Base-by-base conservation (phyloP, 2,797 vertebrate species). In the Parambassis ranga region DNA sequence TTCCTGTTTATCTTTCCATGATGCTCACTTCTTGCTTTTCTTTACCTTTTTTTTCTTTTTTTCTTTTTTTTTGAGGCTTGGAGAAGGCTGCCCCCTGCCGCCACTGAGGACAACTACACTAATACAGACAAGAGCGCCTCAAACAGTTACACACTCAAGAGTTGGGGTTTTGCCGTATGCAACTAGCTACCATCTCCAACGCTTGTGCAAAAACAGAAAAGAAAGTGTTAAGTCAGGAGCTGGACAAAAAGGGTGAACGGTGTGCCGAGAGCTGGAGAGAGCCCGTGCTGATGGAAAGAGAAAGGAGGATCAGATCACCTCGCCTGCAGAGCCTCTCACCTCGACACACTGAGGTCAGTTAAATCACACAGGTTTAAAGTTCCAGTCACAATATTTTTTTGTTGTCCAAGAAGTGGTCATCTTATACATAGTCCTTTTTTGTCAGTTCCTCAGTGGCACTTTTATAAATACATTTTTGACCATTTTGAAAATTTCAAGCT, bases 321-420 rank as follows among this genome's bases (percentile, higher is more conserved):
- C 60, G 66, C 75, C 84, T 79, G 36, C 73, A 71, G 69, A 85
- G 68, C 70, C 82, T 80, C 77, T 66, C 60, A 55, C 58, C 83
- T 84, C 79, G 75, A 85, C 88, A 87, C 87, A 87, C 82, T 90
- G 89, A 92, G 90, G 90, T 92, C 89, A 92, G 86, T 89, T 79
- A 86, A 83, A 81, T 87, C 77, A 87, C 87, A 77, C 84, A 85
- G 70, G 83, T 86, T 81, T 72, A 77, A 80, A 88, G 74, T 85
- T 85, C 82, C 82, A 84, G 83, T 87, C 77, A 82, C 79, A 73
- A 83, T 79, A 47, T 51, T 53, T 79, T 44, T 59, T 66, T 68
- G 60, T 58, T 73, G 67, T 87, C 50, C 43, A 60, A 65, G 57
- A 79, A 79, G 69, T 77, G 65, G 77, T 82, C 55, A 61, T 83